Base-by-base conservation (phyloP, 2,888 invertebrate genomes). In the Hirtodrosophila alboralis region DNA sequence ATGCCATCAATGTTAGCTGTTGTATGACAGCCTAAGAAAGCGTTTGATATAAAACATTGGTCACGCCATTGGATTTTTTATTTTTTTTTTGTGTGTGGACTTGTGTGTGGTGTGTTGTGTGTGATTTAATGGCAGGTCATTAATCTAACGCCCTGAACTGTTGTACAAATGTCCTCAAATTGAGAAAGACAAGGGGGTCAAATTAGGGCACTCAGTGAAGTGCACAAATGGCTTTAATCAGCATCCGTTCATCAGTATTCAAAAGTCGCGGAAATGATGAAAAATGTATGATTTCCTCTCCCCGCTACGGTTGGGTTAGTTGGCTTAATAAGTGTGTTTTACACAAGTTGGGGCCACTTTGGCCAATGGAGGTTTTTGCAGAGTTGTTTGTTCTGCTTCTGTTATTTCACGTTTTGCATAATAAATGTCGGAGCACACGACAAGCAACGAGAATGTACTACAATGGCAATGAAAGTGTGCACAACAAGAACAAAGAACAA, bases 371-470 rank as follows among this genome's bases (percentile, higher is more conserved):
- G 6, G 28, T 12, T 36, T 12, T 36, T 44, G 27, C 31, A 45
- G 40, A 49, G 45, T 41, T 59, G 63, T 59, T 57, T 57, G 67
- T 41, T 69, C 75, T 73, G 64, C 49, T 67, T 60, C 60, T 81
- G 75, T 66, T 72, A 44, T 56, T 66, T 61, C 69, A 62, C 63
- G 69, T 69, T 78, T 79, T 81, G 84, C 79, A 85, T 85, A 85
- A 75, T 75, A 85, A 78, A 84, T 75, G 81, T 69, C 66, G 66
- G 51, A 37, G 75, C 60, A 51, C 52, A 62, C 37, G 57, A 59
- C 54, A 56, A 30, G 57, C 23, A 64, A 58, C 23, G 38, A 26
- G 63, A 53, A 43, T 26, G 40, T 37, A 49, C 48, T 43, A 61
- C 56, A 71, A 53, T 49, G 67, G 45, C 51, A 49, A 65, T 54